Evolutionary conservation across 2,113 vertebrate genomes (phyloP).

Genomic region (Saccopteryx leptura): DNA sequence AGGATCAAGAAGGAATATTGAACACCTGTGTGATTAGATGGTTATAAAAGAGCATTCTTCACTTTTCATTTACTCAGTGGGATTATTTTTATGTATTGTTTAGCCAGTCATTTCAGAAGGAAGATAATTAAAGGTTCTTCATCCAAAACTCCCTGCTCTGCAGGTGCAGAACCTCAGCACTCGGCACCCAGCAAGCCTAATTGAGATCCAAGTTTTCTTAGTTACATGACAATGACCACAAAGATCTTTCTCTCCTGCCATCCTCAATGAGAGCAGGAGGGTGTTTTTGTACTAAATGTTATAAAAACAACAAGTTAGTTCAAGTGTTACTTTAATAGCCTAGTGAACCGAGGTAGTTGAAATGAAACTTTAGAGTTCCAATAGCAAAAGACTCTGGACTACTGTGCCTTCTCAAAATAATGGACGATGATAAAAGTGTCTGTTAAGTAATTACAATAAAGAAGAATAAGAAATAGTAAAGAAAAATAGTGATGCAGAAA

Average conservation of each 20-base stretch:
- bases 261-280: background rate
- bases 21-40: slow-evolving; percentile 70
- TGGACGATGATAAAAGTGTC: background rate
- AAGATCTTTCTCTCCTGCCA: slow-evolving; percentile 45
- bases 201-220: slow-evolving; percentile 64
- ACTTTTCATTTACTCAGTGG: slow-evolving; percentile 63
- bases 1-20: slow-evolving; percentile 34
- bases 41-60: slow-evolving; percentile 39
- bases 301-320: background rate
- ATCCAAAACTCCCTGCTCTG: slow-evolving; percentile 72
- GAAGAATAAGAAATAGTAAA: background rate
- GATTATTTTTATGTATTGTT: slow-evolving; percentile 73
- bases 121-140: slow-evolving; percentile 79
- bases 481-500: background rate
- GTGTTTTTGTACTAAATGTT: background rate
- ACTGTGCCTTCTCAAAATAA: background rate
- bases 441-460: background rate
- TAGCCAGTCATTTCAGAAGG: slow-evolving; percentile 68
- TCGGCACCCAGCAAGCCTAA: slow-evolving; percentile 64
- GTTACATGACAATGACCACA: slow-evolving; percentile 61
- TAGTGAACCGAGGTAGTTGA: background rate
- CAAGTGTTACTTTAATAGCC: background rate
- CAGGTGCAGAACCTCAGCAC: slow-evolving; percentile 73
- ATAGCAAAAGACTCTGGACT: background rate
- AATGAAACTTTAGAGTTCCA: background rate